These are phyloP conservation scores for Aphrocallistes beatrix DNA, from an alignment of 37 sponge, comb jelly and placozoan species.

Conservation along the genomic window DNA sequence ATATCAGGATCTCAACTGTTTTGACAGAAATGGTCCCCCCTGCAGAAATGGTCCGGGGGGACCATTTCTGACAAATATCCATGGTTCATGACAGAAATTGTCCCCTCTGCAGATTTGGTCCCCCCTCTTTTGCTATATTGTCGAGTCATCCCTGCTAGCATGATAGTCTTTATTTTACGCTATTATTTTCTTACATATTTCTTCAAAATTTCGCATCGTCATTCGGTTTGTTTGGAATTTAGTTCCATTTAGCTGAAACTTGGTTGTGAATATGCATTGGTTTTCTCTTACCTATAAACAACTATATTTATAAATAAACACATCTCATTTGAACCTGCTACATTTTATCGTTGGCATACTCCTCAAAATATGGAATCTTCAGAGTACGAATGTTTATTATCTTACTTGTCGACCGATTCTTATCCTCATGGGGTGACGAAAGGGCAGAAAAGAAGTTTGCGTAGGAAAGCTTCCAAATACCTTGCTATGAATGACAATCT, in stretches of 20 bases:
- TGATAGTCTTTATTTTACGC: background rate
- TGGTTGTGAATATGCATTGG: background rate
- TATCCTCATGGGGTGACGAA: background rate
- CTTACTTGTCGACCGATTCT: background rate
- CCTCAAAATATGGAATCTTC: background rate
- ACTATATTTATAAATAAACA: background rate
- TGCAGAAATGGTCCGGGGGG: background rate
- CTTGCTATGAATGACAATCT: background rate
- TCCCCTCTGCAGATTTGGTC: background rate
- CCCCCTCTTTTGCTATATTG: background rate
- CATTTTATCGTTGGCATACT: background rate
- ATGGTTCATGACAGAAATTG: background rate
- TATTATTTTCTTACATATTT: background rate
- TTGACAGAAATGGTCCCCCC: slow-evolving; percentile 4
- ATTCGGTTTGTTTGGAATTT: background rate
- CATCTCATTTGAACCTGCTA: background rate
- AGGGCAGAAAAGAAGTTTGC: background rate
- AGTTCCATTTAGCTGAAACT: background rate
- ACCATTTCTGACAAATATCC: background rate
- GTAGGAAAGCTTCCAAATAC: background rate
- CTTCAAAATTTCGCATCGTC: background rate
- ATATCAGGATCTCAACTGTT: too few species aligned
- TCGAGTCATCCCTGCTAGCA: background rate
- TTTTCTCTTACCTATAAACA: background rate
- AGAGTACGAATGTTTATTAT: background rate